Conservation (phyloP, 1,140 invertebrate species). For the Habropoda laboriosa region DNA sequence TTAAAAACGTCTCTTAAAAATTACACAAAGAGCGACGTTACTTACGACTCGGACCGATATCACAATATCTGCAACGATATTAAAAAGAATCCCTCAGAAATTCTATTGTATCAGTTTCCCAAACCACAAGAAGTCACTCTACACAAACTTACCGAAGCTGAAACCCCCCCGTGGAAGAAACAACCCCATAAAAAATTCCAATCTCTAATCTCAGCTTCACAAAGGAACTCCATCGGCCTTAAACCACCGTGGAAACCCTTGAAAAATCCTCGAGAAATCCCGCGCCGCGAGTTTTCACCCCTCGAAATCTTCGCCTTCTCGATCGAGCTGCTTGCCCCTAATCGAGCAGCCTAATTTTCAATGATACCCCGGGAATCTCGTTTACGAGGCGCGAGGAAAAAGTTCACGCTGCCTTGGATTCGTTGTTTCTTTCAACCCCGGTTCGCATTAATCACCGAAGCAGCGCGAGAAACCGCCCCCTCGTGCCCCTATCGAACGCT, state of each 20-base stretch:
- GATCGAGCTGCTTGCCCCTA: not conserved
- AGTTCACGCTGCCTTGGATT: conserved; percentile 51
- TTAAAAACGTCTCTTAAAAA: too few relatives aligned
- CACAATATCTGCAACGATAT: too few relatives aligned
- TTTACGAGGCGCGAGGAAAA: not conserved
- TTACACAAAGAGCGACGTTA: too few relatives aligned
- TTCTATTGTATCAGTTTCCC: too few relatives aligned
- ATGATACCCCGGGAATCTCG: not conserved
- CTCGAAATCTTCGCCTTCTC: not conserved
- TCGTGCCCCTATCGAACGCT: conserved; percentile 21
- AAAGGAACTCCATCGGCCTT: too few relatives aligned
- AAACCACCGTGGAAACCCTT: too few relatives aligned
- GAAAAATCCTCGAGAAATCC: not conserved
- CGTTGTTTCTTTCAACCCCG: conserved; percentile 55
- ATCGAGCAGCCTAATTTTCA: conserved; percentile 20
- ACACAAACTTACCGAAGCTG: too few relatives aligned
- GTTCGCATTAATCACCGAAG: conserved; percentile 65
- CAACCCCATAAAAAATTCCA: not conserved
- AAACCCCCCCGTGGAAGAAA: too few relatives aligned
- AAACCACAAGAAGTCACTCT: too few relatives aligned
- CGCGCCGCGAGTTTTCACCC: not conserved
- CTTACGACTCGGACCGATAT: too few relatives aligned
- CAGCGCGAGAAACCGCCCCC: conserved; percentile 1
- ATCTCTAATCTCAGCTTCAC: too few relatives aligned
- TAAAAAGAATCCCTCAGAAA: too few relatives aligned